Percentiles rank a stretch among this genome's conserved stretches.
Evolutionary conservation across 2,888 invertebrate species (phyloP).

Genomic region (Clunio marinus): DNA sequence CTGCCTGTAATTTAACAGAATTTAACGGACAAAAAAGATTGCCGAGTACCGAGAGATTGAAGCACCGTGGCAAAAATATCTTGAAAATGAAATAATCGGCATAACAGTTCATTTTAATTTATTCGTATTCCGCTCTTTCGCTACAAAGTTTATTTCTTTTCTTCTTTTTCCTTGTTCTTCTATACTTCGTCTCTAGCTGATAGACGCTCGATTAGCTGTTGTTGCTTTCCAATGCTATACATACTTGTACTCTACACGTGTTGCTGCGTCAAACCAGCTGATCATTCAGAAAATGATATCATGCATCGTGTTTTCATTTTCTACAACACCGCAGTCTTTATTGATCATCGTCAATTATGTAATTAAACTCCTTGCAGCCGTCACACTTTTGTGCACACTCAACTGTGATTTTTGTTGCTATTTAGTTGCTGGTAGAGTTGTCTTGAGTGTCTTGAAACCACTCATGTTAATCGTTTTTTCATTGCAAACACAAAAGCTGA

Average conservation of each 20-base stretch:
- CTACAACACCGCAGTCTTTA: background rate
- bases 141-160: background rate
- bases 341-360: background rate
- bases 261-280: background rate
- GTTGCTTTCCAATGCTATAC: background rate
- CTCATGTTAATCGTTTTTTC: no score
- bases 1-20: background rate
- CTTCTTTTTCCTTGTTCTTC: background rate
- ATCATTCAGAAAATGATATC: background rate
- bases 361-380: background rate
- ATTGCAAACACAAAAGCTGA: no score
- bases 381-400: no score
- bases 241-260: background rate
- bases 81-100: background rate
- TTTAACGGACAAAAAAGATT: background rate
- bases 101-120: slow-evolving; percentile 15
- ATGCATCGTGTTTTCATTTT: background rate
- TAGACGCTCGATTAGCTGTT: no score
- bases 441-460: no score
- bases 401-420: no score
- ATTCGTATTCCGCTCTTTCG: background rate
- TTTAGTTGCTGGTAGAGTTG: no score
- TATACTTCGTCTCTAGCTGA: no score
- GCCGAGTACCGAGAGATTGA: background rate
- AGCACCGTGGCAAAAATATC: background rate